A percentile compares a stretch with the other conserved stretches of the same genome.
Conservation (phyloP, 1,140 invertebrate species). For the Watersipora subatra region DNA sequence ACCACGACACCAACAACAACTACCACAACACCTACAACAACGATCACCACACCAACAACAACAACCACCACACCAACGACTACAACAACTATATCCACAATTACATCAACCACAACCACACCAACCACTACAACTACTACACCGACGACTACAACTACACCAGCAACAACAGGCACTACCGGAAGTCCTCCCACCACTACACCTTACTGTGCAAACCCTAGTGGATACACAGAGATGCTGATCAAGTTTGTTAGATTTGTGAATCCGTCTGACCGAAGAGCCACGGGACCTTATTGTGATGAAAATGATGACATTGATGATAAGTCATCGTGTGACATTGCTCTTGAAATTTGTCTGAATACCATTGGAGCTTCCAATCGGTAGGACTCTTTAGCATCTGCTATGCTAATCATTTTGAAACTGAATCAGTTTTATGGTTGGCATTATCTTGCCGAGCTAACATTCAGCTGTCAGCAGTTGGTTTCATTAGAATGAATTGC, state of each 20-base stretch:
- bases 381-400: too few species aligned
- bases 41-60: conserved; percentile 10
- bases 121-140: conserved; percentile 1
- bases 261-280: background rate
- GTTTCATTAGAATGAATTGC: too few species aligned
- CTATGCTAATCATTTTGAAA: too few species aligned
- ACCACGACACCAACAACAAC: conserved; percentile 8
- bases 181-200: background rate
- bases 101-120: conserved; percentile 7
- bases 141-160: background rate
- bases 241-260: background rate
- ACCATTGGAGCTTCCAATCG: too few species aligned
- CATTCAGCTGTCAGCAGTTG: too few species aligned
- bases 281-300: background rate
- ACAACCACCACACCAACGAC: conserved; percentile 9
- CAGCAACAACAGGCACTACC: background rate
- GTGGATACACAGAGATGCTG: background rate
- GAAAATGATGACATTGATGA: too few species aligned
- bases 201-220: background rate
- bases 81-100: conserved; percentile 6
- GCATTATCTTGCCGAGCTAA: too few species aligned
- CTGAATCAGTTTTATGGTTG: too few species aligned
- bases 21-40: conserved; percentile 3
- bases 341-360: background rate
- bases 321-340: background rate